Evolutionary conservation across 2,797 vertebrate species (phyloP).

Genomic region (Amniataba percoides): DNA sequence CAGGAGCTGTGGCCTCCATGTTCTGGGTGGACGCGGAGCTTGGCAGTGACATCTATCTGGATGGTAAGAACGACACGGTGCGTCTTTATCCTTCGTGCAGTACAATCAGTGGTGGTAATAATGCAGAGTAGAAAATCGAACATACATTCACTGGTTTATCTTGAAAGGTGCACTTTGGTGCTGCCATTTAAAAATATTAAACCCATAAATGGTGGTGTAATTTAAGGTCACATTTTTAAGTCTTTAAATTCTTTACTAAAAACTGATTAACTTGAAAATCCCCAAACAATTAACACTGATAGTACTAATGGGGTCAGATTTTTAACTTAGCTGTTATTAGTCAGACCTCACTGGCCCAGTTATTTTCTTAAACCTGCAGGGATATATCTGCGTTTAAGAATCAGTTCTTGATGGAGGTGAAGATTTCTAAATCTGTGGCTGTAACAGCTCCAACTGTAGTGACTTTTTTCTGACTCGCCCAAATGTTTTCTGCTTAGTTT

Average conservation of each 20-base stretch:
- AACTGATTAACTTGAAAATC: background rate
- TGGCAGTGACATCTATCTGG: conserved; percentile 97
- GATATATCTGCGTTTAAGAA: background rate
- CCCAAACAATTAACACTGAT: background rate
- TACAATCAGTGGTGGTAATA: too few relatives aligned
- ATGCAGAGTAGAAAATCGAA: background rate
- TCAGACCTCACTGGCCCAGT: background rate
- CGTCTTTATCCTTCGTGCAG: background rate
- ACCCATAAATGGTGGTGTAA: background rate
- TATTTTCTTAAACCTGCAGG: background rate
- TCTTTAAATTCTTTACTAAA: background rate
- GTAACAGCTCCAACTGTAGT: background rate
- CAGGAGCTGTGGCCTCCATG: conserved; percentile 97
- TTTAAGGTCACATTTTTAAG: background rate
- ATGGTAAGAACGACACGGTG: conserved; percentile 87
- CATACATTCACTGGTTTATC: too few relatives aligned
- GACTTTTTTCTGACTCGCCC: conserved; percentile 7
- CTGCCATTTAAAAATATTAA: background rate
- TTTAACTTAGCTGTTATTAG: background rate
- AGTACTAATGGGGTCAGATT: background rate
- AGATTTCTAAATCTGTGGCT: background rate
- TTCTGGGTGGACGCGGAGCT: conserved; percentile 99
- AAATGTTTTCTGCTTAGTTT: conserved; percentile 17
- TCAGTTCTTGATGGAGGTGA: background rate
- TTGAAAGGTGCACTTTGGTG: background rate